Base-by-base conservation (phyloP, 2,888 invertebrate species). In the Hydrotaea cyrtoneurina region DNA sequence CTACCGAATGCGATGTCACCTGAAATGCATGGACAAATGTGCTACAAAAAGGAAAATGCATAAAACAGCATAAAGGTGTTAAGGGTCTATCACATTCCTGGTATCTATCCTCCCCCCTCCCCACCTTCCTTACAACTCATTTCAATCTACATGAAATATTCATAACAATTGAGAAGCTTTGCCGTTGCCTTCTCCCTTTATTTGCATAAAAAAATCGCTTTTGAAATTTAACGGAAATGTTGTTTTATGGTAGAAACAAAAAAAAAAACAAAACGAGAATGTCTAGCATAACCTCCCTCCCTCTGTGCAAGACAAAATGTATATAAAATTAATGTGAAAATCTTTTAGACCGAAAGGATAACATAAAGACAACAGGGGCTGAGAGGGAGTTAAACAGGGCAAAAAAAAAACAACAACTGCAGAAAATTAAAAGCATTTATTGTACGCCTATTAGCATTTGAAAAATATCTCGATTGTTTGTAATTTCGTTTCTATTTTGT, bases 401-500 rank as follows among this genome's bases (percentile, higher is more conserved):
- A n/a, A 50, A 50, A 53, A 53, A 55, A 31, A 2, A 31, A 31
- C 31, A 31, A 7, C 31, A 2, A 31, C 31, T 31, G 0, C 39
- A 43, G 26, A n/a, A 59, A 72, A 64, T 21, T 66, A 78, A 78
- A 66, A 81, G 55, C 80, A 81, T 80, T 81, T 46, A 81, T 84
- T 78, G 71, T 76, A 81, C 53, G 80, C 75, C 78, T 78, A 80
- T 84, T 78, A 80, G 78, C 78, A 78, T 84, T 81, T 81, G 75
- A 19, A 78, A 81, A 78, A 73, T 78, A 81, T 78, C 84, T 84
- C 78, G 80, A 81, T 84, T 78, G 78, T 84, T 81, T 55, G 31
- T 73, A 46, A 46, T 79, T 46, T 76, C 46, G 59, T 62, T 62
- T 43, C 43, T 77, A 5, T 55, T 21, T 55, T 4, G 11, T 10